Percentiles rank a stretch among this genome's conserved stretches.
These are phyloP conservation scores for Vidua chalybeata DNA, from an alignment of 2,113 vertebrate genomes.

Conservation along the genomic window DNA sequence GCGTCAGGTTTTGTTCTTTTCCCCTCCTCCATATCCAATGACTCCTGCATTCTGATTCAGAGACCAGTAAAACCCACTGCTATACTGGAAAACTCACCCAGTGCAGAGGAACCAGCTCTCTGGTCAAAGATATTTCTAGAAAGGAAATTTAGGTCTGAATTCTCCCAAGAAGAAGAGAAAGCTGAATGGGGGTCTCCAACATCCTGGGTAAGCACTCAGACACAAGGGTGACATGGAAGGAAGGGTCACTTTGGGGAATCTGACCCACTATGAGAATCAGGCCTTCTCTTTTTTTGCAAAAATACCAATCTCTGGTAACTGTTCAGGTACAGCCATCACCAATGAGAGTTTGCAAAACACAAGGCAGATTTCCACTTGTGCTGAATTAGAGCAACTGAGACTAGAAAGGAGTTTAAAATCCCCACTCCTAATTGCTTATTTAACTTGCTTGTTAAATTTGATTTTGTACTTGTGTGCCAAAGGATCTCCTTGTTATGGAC, in stretches of 20 bases:
- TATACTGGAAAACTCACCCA: neutral
- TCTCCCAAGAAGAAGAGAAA: neutral
- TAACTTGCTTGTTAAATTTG: constrained; percentile 67
- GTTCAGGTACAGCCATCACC: neutral
- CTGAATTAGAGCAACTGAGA: constrained; percentile 45
- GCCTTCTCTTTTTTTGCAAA: neutral
- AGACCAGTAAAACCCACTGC: neutral
- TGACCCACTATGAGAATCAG: neutral
- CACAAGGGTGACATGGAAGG: neutral
- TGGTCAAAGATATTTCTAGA: neutral
- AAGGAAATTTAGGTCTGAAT: neutral
- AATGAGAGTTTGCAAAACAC: neutral
- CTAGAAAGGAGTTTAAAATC: constrained; percentile 48
- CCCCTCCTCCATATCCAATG: neutral
- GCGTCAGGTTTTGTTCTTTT: neutral
- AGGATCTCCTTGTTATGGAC: constrained; percentile 70
- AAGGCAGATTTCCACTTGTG: neutral
- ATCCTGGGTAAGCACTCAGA: neutral
- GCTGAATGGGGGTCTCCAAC: neutral
- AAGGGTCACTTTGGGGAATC: neutral
- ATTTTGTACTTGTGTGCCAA: constrained; percentile 64
- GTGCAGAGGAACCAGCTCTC: neutral
- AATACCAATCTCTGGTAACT: neutral
- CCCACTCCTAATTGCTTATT: constrained; percentile 65
- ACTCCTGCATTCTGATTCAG: neutral